Conservation (phyloP, 2,113 vertebrate species). For the Mustela lutreola region DNA sequence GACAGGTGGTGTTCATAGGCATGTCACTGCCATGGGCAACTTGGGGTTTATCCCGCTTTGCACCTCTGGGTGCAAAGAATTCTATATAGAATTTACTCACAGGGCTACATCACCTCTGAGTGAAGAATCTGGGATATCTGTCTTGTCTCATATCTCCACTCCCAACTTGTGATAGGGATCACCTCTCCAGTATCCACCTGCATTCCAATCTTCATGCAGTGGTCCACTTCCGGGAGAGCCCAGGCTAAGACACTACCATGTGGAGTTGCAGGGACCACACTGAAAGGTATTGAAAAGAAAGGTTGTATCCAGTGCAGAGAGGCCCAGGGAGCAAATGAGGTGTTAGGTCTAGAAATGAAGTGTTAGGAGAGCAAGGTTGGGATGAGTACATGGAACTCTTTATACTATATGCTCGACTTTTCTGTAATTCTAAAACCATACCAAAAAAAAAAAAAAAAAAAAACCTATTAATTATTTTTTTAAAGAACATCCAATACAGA, state of each 20-base stretch:
- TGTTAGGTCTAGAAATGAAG: neutral
- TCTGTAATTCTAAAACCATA: neutral
- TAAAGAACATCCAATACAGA: neutral
- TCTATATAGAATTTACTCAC: neutral
- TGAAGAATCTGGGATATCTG: neutral
- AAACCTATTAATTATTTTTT: neutral
- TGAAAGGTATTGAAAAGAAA: neutral
- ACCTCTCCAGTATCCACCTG: neutral
- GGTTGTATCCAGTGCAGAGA: neutral
- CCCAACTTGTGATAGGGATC: too few relatives aligned
- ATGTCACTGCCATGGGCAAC: neutral
- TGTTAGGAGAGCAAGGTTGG: neutral
- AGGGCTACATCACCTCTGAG: neutral
- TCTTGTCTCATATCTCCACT: neutral
- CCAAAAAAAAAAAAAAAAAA: neutral
- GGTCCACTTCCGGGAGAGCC: neutral
- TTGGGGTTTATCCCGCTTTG: neutral
- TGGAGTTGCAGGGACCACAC: neutral
- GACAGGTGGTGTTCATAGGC: neutral
- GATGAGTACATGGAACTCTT: neutral
- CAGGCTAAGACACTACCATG: neutral
- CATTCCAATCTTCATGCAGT: neutral
- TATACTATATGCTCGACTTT: neutral
- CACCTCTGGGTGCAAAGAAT: too few relatives aligned
- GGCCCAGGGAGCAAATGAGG: neutral